Conservation (phyloP, 2,888 invertebrate species). For the Anaspis maculata region DNA sequence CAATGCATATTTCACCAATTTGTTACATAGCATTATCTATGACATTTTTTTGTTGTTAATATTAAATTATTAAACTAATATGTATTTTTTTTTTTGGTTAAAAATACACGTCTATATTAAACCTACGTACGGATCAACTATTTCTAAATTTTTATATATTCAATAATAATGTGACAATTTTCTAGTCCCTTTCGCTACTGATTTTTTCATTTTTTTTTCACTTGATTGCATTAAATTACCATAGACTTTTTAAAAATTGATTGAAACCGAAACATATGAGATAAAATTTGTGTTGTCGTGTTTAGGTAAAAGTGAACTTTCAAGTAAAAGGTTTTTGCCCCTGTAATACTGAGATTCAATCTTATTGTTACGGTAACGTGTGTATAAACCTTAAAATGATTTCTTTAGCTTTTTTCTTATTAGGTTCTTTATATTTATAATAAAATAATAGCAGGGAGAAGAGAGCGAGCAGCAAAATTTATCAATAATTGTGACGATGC, state of each 20-base stretch:
- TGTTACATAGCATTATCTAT: slow-evolving; percentile 27
- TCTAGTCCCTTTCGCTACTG: slow-evolving; percentile 33
- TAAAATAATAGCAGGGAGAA: slow-evolving; percentile 5
- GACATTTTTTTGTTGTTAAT: slow-evolving; percentile 27
- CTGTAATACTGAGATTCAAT: slow-evolving; percentile 26
- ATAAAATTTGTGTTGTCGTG: no score
- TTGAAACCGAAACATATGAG: no score
- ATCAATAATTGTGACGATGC: slow-evolving; percentile 22
- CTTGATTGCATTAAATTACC: slow-evolving; percentile 40
- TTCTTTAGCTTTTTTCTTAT: slow-evolving; percentile 1
- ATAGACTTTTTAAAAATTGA: slow-evolving; percentile 21
- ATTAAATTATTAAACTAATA: slow-evolving; percentile 36
- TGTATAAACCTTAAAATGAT: slow-evolving; percentile 13
- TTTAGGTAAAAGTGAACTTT: no score
- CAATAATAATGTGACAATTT: slow-evolving; percentile 40
- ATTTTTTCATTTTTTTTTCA: slow-evolving; percentile 30
- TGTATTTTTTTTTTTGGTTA: slow-evolving; percentile 37
- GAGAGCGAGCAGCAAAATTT: no score
- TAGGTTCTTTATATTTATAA: neutral
- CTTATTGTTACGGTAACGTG: slow-evolving; percentile 23
- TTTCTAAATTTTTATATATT: slow-evolving; percentile 41
- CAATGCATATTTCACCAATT: slow-evolving; percentile 29
- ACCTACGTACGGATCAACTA: slow-evolving; percentile 42
- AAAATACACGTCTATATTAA: slow-evolving; percentile 40
- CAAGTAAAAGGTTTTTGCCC: slow-evolving; percentile 22